Percentiles rank a stretch among this genome's conserved stretches.
These are phyloP conservation scores for Colius striatus DNA, from an alignment of 2,113 vertebrate genomes.

Conservation along the genomic window DNA sequence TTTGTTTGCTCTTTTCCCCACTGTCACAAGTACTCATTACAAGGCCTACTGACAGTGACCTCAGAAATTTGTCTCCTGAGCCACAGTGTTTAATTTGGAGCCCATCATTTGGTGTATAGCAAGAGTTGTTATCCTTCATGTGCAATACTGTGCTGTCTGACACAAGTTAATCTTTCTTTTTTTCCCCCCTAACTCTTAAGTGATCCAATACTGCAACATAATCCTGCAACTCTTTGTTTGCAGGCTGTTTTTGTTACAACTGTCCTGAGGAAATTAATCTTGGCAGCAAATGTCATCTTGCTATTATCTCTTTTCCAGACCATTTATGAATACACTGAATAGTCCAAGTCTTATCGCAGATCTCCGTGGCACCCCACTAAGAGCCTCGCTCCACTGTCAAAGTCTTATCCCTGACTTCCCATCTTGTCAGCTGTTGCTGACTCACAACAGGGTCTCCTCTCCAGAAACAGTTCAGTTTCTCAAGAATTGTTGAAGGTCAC, in stretches of 20 bases:
- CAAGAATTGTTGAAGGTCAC: neutral
- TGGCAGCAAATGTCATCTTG: constrained; percentile 24
- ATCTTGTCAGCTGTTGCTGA: neutral
- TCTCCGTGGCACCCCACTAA: neutral
- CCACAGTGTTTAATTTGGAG: neutral
- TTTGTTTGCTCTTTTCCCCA: neutral
- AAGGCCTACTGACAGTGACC: neutral
- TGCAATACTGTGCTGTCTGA: neutral
- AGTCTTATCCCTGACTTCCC: neutral
- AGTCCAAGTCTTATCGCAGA: neutral
- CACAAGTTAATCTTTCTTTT: neutral
- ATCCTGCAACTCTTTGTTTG: neutral
- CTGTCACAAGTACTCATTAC: neutral
- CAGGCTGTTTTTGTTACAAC: constrained; percentile 4
- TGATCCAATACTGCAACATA: neutral
- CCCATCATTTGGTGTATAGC: neutral
- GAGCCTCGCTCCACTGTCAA: neutral
- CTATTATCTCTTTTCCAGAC: constrained; percentile 16
- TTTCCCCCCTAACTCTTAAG: neutral
- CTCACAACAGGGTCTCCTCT: neutral
- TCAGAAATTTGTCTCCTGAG: constrained; percentile 22
- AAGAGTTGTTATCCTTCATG: neutral
- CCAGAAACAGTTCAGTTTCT: neutral
- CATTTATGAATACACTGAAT: neutral
- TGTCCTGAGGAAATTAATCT: neutral